These are phyloP conservation scores for Galbula dea DNA, from an alignment of 2,113 vertebrate genomes.

Conservation along the genomic window DNA sequence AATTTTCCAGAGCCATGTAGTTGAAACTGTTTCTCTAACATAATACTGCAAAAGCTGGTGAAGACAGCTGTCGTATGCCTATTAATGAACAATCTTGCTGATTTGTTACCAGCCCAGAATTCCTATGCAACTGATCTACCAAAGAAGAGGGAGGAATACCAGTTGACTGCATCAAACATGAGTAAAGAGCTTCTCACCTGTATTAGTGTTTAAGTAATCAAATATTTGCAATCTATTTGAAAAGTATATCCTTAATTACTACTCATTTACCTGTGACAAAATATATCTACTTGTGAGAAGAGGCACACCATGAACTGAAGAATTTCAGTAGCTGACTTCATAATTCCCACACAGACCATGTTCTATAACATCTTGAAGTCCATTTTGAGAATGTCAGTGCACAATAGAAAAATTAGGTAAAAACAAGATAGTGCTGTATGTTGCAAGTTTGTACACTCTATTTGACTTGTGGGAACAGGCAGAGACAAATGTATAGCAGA, in stretches of 20 bases:
- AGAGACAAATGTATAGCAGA: neutral
- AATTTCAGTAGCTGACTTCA: neutral
- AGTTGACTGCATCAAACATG: no score
- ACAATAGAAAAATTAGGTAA: neutral
- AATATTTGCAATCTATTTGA: neutral
- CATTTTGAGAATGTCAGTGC: neutral
- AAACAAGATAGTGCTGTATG: neutral
- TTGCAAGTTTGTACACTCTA: neutral
- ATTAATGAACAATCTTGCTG: neutral
- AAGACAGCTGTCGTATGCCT: neutral
- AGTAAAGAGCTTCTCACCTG: no score
- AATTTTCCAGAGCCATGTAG: neutral
- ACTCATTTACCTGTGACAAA: neutral
- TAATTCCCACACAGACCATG: neutral
- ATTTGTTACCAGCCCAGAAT: neutral
- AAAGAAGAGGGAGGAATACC: neutral
- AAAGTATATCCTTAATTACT: neutral
- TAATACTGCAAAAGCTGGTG: neutral
- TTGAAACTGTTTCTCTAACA: rapidly evolving
- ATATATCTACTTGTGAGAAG: neutral
- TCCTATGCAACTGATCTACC: rapidly evolving
- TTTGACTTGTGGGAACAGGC: neutral
- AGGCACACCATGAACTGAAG: neutral
- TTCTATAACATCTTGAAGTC: neutral
- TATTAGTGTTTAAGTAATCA: no score